Base-by-base conservation (phyloP, 2,113 vertebrate species). In the Emydura subglobosa region DNA sequence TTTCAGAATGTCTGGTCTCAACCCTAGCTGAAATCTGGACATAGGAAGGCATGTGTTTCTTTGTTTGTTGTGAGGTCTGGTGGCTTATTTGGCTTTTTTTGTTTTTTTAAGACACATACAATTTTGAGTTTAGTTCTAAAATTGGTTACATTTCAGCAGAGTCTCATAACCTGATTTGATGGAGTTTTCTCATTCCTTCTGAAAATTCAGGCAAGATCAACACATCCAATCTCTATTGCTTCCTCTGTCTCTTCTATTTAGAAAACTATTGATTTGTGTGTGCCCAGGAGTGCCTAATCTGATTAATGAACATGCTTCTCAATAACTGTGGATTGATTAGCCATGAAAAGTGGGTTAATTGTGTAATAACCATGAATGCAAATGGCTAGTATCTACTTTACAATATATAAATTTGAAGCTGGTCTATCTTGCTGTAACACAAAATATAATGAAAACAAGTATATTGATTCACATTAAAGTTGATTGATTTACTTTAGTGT, bases 261-360 rank as follows among this genome's bases (percentile, higher is more conserved):
- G 89, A 94, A 93, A 61, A 55, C 53, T 83, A 89, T 96, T 93
- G 94, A 96, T 95, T 82, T 93, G 25, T 91, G 49, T 21, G 1
- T 61, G 51, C 51, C 29, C 61, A 85, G 24, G 31, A 6, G 76
- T 94, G 55, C 44, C 94, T 98, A 96, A 98, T 97, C 96, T 98
- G 95, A 91, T 97, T 98, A 98, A 97, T 87, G 82, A 98, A 97
- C 92, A 97, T 97, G 87, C 94, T 94, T 91, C 95, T 96, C 97
- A 97, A 98, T 98, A 97, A 98, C 93, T 96, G 81, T 94, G 88
- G 94, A 98, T 98, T 96, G 97, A 97, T 98, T 98, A 97, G 90
- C 96, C 94, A 96, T 97, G 95, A 97, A 97, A 98, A 97, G 72
- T 94, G 91, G 65, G 91, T 97, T 98, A 98, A 98, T 95, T 98